These are phyloP conservation scores for Ethmia dodecea DNA, from an alignment of 2,888 invertebrate genomes.

Conservation along the genomic window DNA sequence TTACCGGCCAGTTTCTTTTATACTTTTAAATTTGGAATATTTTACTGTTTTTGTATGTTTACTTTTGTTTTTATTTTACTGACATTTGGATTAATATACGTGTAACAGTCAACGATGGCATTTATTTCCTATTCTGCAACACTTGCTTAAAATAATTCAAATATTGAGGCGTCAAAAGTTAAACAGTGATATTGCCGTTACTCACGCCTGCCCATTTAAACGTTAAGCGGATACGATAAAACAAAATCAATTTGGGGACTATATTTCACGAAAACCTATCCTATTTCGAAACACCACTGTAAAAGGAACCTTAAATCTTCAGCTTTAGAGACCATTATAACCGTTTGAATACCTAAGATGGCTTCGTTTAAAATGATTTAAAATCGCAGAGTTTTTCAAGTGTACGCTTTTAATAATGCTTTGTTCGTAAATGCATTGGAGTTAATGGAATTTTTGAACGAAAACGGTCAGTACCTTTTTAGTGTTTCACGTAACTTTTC, in stretches of 20 bases:
- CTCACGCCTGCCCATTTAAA: background rate
- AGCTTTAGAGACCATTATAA: background rate
- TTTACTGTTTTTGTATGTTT: too few relatives aligned
- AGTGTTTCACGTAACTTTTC: background rate
- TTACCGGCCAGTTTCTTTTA: too few relatives aligned
- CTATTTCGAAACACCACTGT: background rate
- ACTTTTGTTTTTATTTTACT: too few relatives aligned
- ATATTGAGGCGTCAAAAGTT: too few relatives aligned
- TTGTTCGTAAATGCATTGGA: conserved; percentile 12
- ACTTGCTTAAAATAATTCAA: too few relatives aligned
- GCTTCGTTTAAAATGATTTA: conserved; percentile 5
- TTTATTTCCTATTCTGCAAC: too few relatives aligned
- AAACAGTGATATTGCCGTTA: too few relatives aligned
- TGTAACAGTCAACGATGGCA: too few relatives aligned
- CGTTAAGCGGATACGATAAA: conserved; percentile 7
- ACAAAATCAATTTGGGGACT: conserved; percentile 10
- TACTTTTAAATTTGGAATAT: too few relatives aligned
- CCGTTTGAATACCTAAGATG: too few relatives aligned
- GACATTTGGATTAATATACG: too few relatives aligned
- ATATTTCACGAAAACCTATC: background rate
- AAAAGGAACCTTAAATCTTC: background rate
- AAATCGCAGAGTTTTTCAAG: conserved; percentile 18
- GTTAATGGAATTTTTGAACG: conserved; percentile 13
- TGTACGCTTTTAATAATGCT: conserved; percentile 23
- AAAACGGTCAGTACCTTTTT: too few relatives aligned